Base-by-base conservation (phyloP, 2,797 vertebrate genomes). In the Sebastes oblongus region DNA sequence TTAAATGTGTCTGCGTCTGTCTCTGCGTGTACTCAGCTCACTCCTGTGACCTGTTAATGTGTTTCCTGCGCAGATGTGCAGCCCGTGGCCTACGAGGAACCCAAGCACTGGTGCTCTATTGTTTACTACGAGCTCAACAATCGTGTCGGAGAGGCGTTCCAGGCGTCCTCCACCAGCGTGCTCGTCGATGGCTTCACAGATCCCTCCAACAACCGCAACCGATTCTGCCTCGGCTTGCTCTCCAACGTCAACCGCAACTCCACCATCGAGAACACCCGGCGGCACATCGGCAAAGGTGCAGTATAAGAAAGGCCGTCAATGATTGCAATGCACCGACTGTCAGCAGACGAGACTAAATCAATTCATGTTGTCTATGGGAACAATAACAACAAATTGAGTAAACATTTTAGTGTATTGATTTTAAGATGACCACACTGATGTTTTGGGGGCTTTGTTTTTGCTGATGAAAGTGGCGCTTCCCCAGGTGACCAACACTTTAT, bases 61-160 rank as follows among this genome's bases (percentile, higher is more conserved):
- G 78, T 88, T 88, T 93, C 89, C 88, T 92, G 93, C 89, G 24
- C 94, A 98, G 98, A 99, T 94, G 97, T 99, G 69, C 98, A 99
- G 91, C 98, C 98, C 0, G 98, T 99, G 69, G 98, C 98, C 70
- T 99, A 99, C 0, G 97, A 98, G 82, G 98, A 99, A 85, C 98
- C 98, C 0, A 98, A 98, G 94, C 97, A 99, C 94, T 99, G 98
- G 98, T 99, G 98, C 94, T 99, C 98, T 66, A 99, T 99, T 86
- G 98, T 99, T 90, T 99, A 99, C 95, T 99, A 99, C 4, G 98
- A 99, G 96, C 97, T 99, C 87, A 99, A 99, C 93, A 99, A 99
- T 85, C 97, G 98, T 0, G 98, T 99, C 0, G 98, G 98, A 2
- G 98, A 99, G 88, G 98, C 98, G 0, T 99, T 99, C 94, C 98